A percentile compares a stretch with the other conserved stretches of the same genome.
Evolutionary conservation across 1,140 invertebrate species (phyloP).

Genomic region (Papilio machaon): DNA sequence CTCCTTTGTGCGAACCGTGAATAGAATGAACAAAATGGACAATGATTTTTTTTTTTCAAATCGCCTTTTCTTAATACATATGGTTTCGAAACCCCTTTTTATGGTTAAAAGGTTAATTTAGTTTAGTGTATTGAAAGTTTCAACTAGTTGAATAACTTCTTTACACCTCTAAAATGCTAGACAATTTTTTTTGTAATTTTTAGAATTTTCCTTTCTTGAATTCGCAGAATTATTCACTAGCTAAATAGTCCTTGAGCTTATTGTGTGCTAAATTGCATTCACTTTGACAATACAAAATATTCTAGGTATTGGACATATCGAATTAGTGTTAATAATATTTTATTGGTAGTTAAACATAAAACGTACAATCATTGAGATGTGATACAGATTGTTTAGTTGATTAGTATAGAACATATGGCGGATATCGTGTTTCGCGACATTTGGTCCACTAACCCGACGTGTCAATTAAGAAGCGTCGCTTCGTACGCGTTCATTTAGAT

Average conservation of each 20-base stretch:
- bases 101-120: neutral
- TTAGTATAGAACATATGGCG: constrained; percentile 53
- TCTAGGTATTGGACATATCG: constrained; percentile 13
- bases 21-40: constrained; percentile 45
- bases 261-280: neutral
- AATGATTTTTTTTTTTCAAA: constrained; percentile 25
- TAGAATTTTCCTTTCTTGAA: neutral
- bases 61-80: constrained; percentile 1
- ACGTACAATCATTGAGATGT: constrained; percentile 51
- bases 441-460: constrained; percentile 66
- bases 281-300: constrained; percentile 6
- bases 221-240: neutral
- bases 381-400: constrained; percentile 58
- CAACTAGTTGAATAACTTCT: neutral
- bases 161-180: too few relatives aligned
- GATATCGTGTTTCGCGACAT: constrained; percentile 41
- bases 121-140: neutral
- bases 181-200: neutral
- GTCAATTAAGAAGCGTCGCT: constrained; percentile 67
- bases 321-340: constrained; percentile 42
- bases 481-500: constrained; percentile 70
- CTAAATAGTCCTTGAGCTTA: neutral
- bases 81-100: neutral
- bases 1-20: constrained; percentile 52
- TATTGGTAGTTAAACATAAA: constrained; percentile 49